Base-by-base conservation (phyloP, 2,888 invertebrate species). In the Argyresthia goedartella region DNA sequence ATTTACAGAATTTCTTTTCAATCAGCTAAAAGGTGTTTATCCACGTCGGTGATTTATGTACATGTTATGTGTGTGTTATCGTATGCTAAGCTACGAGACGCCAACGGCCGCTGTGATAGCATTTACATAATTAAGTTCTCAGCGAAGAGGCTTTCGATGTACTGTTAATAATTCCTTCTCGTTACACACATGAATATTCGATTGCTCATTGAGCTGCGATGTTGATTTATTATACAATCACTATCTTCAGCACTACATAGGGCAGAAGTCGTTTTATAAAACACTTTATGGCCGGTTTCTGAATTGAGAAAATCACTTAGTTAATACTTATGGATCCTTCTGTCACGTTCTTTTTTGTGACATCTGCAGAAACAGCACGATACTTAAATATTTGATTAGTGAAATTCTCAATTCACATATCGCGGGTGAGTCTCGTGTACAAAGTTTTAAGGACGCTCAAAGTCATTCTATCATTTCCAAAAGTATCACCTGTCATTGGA, bases 121-220 rank as follows among this genome's bases (percentile, higher is more conserved):
- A 72, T 76, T 73, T 73, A 64, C 75, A 73, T 76, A 76, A 75
- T 76, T 71, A 70, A 70, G 64, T 66, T 66, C 65, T 64, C 60
- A 59, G 36, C 51, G 42, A 46, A 52, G 52, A 54, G 52, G 52
- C 50, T 54, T 54, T 52, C 54, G 64, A 65, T 71, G 67, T 72
- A 67, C 60, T 59, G 61, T 63, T 65, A 66, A 63, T 67, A 65
- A 64, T 63, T 65, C 61, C 64, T 56, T 57, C 55, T 67, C 64
- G 64, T 74, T 69, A 67, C 67, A 64, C 64, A 61, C 62, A 72
- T 74, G 73, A 76, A 78, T 77, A 75, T 73, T 71, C 66, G 66
- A 75, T 77, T 66, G 63, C 58, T 64, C 60, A 66, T 68, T 69
- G 63, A 60, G 60, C 61, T 60, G 56, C 58, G 49, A 51, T 60